Base-by-base conservation (phyloP, 23 tunicate species). In the Phallusia fumigata region DNA sequence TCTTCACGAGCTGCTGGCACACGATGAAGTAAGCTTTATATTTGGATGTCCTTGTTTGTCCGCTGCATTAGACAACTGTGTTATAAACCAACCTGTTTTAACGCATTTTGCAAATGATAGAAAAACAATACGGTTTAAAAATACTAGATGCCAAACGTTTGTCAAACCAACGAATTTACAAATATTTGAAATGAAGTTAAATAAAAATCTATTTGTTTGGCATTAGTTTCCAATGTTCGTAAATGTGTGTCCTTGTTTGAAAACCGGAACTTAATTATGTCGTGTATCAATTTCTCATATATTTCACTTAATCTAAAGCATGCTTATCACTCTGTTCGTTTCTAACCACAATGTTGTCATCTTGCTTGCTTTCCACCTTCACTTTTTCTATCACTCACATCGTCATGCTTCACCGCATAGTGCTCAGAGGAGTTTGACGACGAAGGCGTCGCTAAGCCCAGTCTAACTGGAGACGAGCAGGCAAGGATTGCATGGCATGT, bases 1-100 rank as follows among this genome's bases (percentile, higher is more conserved):
- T 33, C 65, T 97, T 69, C 99, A 97, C 35, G 99, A 97, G 65
- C 77, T 94, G 31, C 84, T 97, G 2, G 88, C 97, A 31, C 90
- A 80, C 50, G 85, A 84, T 18, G 94, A 89, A 65, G 94, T 89
- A 75, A 78, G 87, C 11, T 52, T 19, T 74, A 74, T 33, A 58
- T 24, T 21, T 13, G 13, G 69, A 58, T 58, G 13, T n/a, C n/a
- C n/a, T n/a, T n/a, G 16, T 2, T 3, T 40, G 69, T 22, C 26
- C 11, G 16, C 69, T 22, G 28, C 69, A 21, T 58, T 58, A 6
- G 11, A 6, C 28, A 21, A 24, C 15, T 58, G 16, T 24, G 69
- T 58, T 24, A 24, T 58, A 13, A 5, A 40, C 47, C 47, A 40
- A 40, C 8, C 47, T 40, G 10, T 40, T 40, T 40, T 10, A 40